phyloP scores from a whole-genome alignment of 2,888 invertebrate species.

The Trissolcus brochymenae region DNA sequence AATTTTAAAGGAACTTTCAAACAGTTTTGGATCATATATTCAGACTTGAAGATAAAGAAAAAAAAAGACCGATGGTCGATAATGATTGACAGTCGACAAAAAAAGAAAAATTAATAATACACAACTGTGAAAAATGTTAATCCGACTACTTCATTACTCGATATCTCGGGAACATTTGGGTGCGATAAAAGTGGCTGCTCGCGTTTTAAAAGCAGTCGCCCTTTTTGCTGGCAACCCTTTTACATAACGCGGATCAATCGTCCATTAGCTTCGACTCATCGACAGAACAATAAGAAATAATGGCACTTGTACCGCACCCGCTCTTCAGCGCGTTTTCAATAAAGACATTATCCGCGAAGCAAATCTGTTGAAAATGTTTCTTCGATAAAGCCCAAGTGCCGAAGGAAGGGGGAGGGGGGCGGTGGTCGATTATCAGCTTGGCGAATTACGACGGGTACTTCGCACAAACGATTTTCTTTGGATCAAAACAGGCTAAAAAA shows the following conservation, averaged over 20 bases:
- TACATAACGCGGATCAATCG: constrained; percentile 58
- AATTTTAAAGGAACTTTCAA: too few species aligned
- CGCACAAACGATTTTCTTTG: constrained; percentile 71
- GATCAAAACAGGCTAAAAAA: constrained; percentile 56
- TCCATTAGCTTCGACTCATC: constrained; percentile 64
- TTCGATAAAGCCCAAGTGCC: constrained; percentile 56
- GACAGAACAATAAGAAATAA: constrained; percentile 67
- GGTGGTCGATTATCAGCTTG: constrained; percentile 72
- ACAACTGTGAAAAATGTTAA: constrained; percentile 24
- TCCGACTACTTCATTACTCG: constrained; percentile 34
- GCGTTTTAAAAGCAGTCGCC: constrained; percentile 49
- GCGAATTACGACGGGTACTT: constrained; percentile 68
- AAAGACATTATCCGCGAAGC: constrained; percentile 72
- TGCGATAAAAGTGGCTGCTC: constrained; percentile 51
- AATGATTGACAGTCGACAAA: too few species aligned
- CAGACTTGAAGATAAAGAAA: too few species aligned
- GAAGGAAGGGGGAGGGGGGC: constrained; percentile 13
- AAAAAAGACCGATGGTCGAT: too few species aligned
- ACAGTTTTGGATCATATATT: too few species aligned
- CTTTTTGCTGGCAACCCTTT: constrained; percentile 56
- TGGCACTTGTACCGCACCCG: constrained; percentile 55
- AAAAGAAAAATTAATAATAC: too few species aligned
- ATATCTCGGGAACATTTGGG: constrained; percentile 36
- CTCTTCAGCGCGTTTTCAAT: constrained; percentile 69
- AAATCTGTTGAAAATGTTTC: constrained; percentile 68